Conservation (phyloP, 2,888 invertebrate genomes). For the Eupithecia subfuscata region DNA sequence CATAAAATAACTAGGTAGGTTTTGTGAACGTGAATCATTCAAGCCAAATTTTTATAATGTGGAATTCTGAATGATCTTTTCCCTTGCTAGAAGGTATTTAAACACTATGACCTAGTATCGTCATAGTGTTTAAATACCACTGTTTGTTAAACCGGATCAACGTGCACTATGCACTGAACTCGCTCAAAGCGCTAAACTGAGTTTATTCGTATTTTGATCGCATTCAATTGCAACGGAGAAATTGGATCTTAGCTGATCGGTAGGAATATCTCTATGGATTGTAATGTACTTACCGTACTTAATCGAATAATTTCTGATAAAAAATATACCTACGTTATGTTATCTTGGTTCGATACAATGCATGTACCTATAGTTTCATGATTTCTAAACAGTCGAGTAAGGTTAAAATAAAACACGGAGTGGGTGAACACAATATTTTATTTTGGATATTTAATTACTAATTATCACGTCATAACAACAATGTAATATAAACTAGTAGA, state of each 20-base stretch:
- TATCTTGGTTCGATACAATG: not conserved
- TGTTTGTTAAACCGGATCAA: too few species aligned
- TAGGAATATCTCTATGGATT: too few species aligned
- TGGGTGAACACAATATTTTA: not conserved
- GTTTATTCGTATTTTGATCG: too few species aligned
- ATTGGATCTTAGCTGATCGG: too few species aligned
- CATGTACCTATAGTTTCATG: not conserved
- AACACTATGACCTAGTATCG: not conserved
- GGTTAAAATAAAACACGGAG: not conserved
- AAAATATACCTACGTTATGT: not conserved
- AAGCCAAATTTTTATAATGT: not conserved
- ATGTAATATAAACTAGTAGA: not conserved
- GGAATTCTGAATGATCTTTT: not conserved
- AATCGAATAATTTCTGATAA: not conserved
- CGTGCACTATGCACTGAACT: too few species aligned
- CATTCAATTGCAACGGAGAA: too few species aligned
- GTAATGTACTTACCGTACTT: too few species aligned
- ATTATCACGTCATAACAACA: not conserved
- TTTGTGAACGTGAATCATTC: constrained; percentile 6
- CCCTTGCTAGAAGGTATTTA: not conserved
- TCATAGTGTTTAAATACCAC: too few species aligned
- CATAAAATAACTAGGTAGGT: constrained; percentile 12
- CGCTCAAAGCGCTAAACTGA: too few species aligned
- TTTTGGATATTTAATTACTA: not conserved
- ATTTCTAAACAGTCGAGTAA: not conserved